Base-by-base conservation (phyloP, 1,140 invertebrate genomes). In the Drosophila miranda region DNA sequence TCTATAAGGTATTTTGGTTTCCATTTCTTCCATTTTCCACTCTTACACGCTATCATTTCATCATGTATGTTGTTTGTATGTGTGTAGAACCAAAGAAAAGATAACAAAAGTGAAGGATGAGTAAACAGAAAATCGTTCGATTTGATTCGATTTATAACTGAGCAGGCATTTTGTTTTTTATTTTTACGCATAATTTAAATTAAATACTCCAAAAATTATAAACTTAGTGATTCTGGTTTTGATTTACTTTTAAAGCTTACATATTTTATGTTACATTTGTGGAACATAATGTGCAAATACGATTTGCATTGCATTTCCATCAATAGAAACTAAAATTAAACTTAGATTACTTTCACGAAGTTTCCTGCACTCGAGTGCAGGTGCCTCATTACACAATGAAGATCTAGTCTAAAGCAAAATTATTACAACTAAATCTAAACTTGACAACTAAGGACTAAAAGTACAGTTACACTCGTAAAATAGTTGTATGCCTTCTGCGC, bases 241-340 rank as follows among this genome's bases (percentile, higher is more conserved):
- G 77, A 87, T 82, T 63, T 69, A 67, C 50, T 63, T 81, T 86
- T 86, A 86, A 87, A 86, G 81, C 81, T 87, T 81, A 86, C 66
- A 81, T 81, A 87, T 55, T 77, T 81, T 38, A 38, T 38, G 13
- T 38, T 30, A 59, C 69, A 77, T 67, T 70, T 72, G 46, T 70
- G 72, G 75, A 75, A 57, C 73, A 83, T 84, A 69, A 73, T 73
- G 69, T 80, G 76, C 76, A 84, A 68, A 79, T 63, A 79, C 54
- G 59, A 44, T 78, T 52, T 75, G 53, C 58, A 51, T 67, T 74
- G 62, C 68, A 57, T 71, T 48, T 43, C 34, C 11, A 38, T 38
- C 4, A 13, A 13, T 38, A 45, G 61, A 61, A 74, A 79, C 58
- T 86, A 76, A 73, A 86, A 60, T 76, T 77, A 86, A 46, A 57